phyloP scores from a whole-genome alignment of 2,888 invertebrate genomes.

The Lingula anatina region DNA sequence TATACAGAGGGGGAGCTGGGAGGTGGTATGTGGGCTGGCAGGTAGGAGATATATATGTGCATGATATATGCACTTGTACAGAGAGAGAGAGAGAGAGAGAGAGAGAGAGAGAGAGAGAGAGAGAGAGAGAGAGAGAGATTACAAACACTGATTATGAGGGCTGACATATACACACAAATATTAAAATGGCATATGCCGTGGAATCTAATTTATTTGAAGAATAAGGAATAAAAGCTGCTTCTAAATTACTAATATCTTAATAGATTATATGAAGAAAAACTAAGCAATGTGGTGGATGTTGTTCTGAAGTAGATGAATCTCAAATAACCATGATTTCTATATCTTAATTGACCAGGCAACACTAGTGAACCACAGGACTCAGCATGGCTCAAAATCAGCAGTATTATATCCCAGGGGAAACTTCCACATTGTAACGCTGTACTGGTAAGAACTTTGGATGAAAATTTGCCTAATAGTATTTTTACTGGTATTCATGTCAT shows the following conservation, averaged over 20 bases:
- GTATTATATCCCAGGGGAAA: neutral
- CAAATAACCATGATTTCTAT: neutral
- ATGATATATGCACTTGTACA: too few species aligned
- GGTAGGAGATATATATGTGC: too few species aligned
- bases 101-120: neutral
- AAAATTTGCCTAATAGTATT: too few species aligned
- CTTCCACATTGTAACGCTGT: neutral
- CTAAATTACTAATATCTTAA: neutral
- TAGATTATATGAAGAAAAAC: neutral
- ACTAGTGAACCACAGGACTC: neutral
- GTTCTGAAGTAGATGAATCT: neutral
- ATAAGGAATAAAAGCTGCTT: neutral
- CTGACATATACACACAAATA: too few species aligned
- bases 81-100: neutral
- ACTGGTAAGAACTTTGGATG: too few species aligned
- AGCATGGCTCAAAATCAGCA: neutral
- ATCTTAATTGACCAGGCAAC: neutral
- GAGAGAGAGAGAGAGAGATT: conserved; percentile 4
- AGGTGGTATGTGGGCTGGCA: too few species aligned
- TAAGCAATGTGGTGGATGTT: neutral
- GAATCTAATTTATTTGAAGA: neutral
- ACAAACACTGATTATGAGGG: too few species aligned
- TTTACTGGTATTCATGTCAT: too few species aligned
- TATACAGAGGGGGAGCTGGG: too few species aligned
- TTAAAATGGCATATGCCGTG: too few species aligned